Percentiles rank a stretch among this genome's conserved stretches.
Conservation (phyloP, 2,888 invertebrate genomes). For the Limnephilus lunatus region DNA sequence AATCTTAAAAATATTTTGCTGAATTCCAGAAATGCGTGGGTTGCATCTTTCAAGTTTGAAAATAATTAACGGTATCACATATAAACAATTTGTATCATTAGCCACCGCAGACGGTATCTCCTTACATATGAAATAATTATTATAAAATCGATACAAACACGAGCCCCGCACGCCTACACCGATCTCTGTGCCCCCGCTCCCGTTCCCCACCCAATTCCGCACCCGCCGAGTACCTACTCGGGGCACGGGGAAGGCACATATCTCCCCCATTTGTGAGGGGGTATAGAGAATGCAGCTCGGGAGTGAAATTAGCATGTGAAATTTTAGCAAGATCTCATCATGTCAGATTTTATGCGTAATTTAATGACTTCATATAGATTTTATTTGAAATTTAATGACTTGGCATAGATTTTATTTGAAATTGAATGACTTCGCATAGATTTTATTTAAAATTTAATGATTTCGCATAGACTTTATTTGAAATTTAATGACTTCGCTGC, state of each 20-base stretch:
- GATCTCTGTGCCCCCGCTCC: not conserved
- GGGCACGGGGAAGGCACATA: not conserved
- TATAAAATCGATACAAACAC: not conserved
- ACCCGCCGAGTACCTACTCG: not conserved
- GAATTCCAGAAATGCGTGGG: not conserved
- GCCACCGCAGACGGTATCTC: not conserved
- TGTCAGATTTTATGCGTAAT: not conserved
- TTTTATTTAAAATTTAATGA: too few relatives aligned
- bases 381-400: too few relatives aligned
- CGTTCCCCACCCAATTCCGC: not conserved
- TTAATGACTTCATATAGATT: too few relatives aligned
- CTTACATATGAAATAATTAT: conserved; percentile 2
- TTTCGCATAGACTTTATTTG: too few relatives aligned
- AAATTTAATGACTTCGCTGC: too few relatives aligned
- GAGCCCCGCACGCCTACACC: not conserved
- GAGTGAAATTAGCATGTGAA: not conserved
- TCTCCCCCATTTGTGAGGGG: not conserved
- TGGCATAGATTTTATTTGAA: too few relatives aligned
- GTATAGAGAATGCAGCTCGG: not conserved
- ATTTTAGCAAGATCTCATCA: not conserved
- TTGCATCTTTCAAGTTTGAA: not conserved
- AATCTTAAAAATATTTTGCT: not conserved
- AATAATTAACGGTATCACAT: not conserved
- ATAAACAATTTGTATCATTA: conserved; percentile 2
- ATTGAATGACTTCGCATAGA: too few relatives aligned